Conservation (phyloP, 2,888 invertebrate species). For the Oxycera nigricornis region DNA sequence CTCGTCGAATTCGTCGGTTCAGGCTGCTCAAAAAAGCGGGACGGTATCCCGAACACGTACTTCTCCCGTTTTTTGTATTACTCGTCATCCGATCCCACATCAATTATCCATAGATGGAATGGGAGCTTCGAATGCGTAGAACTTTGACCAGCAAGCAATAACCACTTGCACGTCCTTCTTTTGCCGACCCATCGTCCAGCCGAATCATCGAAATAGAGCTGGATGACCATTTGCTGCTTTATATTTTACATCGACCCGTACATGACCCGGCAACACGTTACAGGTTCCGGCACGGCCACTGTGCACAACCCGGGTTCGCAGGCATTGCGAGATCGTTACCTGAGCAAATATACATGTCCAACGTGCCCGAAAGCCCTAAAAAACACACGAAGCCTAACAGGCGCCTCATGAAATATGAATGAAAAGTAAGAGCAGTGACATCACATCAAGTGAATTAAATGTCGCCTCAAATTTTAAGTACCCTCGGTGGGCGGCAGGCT, state of each 20-base stretch:
- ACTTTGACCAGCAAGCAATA: constrained; percentile 16
- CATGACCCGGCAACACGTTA: constrained; percentile 25
- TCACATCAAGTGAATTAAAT: constrained; percentile 30
- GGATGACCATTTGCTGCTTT: constrained; percentile 31
- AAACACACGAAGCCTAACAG: not conserved
- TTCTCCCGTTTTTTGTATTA: constrained; percentile 31
- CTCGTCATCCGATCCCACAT: constrained; percentile 32
- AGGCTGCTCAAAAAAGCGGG: not conserved
- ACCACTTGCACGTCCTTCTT: constrained; percentile 20
- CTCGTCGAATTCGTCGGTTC: too few relatives aligned
- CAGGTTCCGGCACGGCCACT: not conserved
- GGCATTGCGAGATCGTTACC: not conserved
- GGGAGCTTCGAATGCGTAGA: constrained; percentile 21
- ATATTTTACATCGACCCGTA: constrained; percentile 29
- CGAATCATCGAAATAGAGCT: constrained; percentile 19
- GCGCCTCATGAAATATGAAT: constrained; percentile 36
- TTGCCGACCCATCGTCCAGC: constrained; percentile 3
- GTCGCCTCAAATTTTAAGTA: constrained; percentile 36
- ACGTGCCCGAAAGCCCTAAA: not conserved
- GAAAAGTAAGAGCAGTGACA: constrained; percentile 36
- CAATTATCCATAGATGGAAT: constrained; percentile 23
- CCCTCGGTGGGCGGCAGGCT: not conserved
- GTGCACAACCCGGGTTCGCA: not conserved
- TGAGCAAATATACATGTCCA: not conserved
- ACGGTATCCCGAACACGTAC: constrained; percentile 29